Conservation (phyloP, 2,888 invertebrate species). For the Trichogramma evanescens region DNA sequence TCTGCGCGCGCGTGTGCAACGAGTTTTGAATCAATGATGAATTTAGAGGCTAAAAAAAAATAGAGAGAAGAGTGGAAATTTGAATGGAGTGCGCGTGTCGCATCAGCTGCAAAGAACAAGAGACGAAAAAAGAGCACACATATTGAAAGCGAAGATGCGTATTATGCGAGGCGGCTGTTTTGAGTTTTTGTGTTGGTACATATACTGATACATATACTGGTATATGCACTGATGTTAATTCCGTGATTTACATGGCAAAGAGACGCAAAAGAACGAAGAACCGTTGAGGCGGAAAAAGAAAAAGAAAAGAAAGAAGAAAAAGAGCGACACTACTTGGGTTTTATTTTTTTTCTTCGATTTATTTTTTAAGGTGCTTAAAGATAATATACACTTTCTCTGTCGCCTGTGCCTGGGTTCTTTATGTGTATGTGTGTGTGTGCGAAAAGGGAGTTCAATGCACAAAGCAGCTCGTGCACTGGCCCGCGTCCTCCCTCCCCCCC, state of each 20-base stretch:
- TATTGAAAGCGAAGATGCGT: too few relatives aligned
- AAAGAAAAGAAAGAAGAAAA: background rate
- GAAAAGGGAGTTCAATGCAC: background rate
- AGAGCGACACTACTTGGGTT: background rate
- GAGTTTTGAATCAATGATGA: too few relatives aligned
- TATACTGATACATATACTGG: too few relatives aligned
- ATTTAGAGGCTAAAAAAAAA: too few relatives aligned
- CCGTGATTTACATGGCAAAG: slow-evolving; percentile 18
- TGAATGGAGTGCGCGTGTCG: too few relatives aligned
- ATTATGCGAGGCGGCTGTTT: too few relatives aligned
- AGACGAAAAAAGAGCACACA: too few relatives aligned
- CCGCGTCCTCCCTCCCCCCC: too few relatives aligned
- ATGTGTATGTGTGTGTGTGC: background rate
- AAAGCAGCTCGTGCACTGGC: background rate
- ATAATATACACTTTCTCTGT: background rate
- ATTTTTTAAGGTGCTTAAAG: background rate
- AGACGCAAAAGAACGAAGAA: background rate
- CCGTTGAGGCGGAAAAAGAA: background rate
- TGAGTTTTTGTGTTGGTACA: too few relatives aligned
- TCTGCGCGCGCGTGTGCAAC: too few relatives aligned
- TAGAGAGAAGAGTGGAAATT: too few relatives aligned
- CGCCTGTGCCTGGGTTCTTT: background rate
- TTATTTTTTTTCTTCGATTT: background rate
- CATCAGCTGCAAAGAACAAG: too few relatives aligned
- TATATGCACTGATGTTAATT: slow-evolving; percentile 14